These are phyloP conservation scores for Morpho achilles DNA, from an alignment of 2,888 invertebrate species.

Conservation along the genomic window DNA sequence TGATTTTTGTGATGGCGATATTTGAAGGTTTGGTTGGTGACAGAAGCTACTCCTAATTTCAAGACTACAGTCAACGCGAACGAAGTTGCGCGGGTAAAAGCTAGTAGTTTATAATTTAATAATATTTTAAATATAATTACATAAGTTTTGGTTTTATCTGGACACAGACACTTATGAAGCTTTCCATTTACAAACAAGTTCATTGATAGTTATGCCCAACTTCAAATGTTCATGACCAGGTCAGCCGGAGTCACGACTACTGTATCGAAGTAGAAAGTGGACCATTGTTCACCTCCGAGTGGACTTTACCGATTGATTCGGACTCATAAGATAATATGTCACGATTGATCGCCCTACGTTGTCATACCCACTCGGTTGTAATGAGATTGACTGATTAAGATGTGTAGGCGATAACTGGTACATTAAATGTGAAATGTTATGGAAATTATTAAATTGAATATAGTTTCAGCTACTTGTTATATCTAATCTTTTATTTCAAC, in stretches of 20 bases:
- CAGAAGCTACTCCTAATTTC: too few relatives aligned
- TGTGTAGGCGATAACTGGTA: constrained; percentile 32
- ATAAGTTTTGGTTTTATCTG: neutral
- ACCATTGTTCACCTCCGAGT: constrained; percentile 63
- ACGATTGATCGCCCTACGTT: constrained; percentile 61
- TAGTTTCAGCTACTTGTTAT: too few relatives aligned
- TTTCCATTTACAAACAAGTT: constrained; percentile 3
- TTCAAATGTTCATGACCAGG: constrained; percentile 33
- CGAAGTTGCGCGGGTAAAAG: too few relatives aligned
- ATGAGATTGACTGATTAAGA: constrained; percentile 34
- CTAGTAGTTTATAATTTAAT: too few relatives aligned
- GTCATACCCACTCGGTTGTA: constrained; percentile 38
- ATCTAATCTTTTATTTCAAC: neutral
- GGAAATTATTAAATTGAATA: neutral
- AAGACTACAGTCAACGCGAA: too few relatives aligned
- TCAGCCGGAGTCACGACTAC: constrained; percentile 53
- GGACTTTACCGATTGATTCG: constrained; percentile 53
- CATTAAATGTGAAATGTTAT: constrained; percentile 9
- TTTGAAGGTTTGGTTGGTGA: too few relatives aligned
- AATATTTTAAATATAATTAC: too few relatives aligned
- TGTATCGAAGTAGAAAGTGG: constrained; percentile 58
- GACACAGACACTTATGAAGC: neutral
- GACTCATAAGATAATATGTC: constrained; percentile 39
- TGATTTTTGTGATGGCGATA: too few relatives aligned
- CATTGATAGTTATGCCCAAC: constrained; percentile 21